Base-by-base conservation (phyloP, 1,140 invertebrate species). In the Marisa cornuarietis region DNA sequence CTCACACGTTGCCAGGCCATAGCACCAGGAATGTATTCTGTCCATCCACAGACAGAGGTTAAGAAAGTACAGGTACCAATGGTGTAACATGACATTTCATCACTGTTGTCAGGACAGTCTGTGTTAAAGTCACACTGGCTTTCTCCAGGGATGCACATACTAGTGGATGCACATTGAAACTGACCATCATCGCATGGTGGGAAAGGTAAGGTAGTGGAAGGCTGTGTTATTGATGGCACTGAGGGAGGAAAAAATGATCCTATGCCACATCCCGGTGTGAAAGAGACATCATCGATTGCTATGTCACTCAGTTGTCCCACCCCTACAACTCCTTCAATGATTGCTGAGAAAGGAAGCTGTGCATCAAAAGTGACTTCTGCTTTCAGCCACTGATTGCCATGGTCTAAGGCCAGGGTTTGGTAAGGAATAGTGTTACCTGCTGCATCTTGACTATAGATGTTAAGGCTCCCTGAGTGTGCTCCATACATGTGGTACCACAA, bases 41-140 rank as follows among this genome's bases (percentile, higher is more conserved):
- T 79, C 76, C 81, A 82, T 24, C 85, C 71, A 51, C 87, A 83
- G 24, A 79, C 54, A 42, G 81, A 68, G 52, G 62, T 76, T 31
- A 75, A 58, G 63, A 83, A 83, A 18, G 68, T 68, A 62, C 82
- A 83, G 3, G 80, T 66, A 10, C 61, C 58, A 20, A 66, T 71
- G 54, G 83, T 78, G 52, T 83, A 76, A 78, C 87, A 86, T 42
- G 76, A 31, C 14, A 66, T 78, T 81, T 90, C 90, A 85, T 90
- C 90, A 65, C 83, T 83, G 20, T 80, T 79, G 79, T 89, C 87
- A 61, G 63, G 63, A 78, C 90, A 90, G 85, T 93, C 93, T 4
- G 87, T 89, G 85, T 95, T 94, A 85, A 96, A 96, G 89, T 96
- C 94, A 83, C 95, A 96, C 11, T 86, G 83, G 72, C 85, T 81